phyloP scores from a whole-genome alignment of 2,113 vertebrate species.

The Rhineura floridana region DNA sequence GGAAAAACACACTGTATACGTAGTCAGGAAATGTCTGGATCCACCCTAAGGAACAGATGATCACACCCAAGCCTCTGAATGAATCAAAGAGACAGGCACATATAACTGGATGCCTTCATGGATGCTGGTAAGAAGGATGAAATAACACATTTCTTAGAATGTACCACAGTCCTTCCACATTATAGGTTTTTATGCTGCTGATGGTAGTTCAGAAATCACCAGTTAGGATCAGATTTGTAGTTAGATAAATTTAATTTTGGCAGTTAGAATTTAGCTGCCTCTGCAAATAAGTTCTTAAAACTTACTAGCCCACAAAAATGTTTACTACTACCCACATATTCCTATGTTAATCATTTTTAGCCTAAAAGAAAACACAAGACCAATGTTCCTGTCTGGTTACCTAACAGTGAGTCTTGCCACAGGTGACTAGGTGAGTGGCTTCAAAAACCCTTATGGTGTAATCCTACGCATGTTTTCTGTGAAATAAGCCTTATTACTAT shows the following conservation, averaged over 20 bases:
- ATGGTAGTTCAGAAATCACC: not conserved
- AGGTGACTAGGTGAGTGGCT: not conserved
- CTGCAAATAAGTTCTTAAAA: not conserved
- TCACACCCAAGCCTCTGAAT: constrained; percentile 5
- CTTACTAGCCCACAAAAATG: not conserved
- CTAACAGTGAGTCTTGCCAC: not conserved
- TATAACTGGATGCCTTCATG: constrained; percentile 2
- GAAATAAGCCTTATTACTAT: not conserved
- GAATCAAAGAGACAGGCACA: not conserved
- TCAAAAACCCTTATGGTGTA: not conserved
- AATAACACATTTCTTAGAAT: not conserved
- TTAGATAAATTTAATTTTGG: not conserved
- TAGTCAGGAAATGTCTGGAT: not conserved
- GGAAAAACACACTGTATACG: not conserved
- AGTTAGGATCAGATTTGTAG: not conserved
- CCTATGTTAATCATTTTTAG: not conserved
- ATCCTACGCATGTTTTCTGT: not conserved
- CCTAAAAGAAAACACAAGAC: not conserved
- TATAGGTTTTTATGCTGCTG: not conserved
- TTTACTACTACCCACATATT: not conserved
- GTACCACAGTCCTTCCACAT: not conserved
- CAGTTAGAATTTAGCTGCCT: not conserved
- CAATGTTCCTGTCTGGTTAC: not conserved
- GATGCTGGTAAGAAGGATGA: not conserved
- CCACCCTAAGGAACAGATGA: not conserved